Percentiles rank a stretch among this genome's conserved stretches.
Conservation (phyloP, 2,113 vertebrate genomes). For the Cyprinodon tularosa region DNA sequence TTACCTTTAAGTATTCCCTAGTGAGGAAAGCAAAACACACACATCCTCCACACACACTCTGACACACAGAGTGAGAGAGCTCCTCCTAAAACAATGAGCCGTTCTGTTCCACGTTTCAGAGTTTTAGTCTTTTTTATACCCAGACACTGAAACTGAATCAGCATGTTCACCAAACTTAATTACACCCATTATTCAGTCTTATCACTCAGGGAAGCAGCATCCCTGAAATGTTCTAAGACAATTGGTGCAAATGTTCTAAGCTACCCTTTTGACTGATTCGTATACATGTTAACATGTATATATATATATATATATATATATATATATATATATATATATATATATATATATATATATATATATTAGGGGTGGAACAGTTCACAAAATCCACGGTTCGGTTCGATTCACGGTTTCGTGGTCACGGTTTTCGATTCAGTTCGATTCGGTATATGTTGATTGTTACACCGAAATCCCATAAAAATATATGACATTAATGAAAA, state of each 20-base stretch:
- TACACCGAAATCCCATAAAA: too few species aligned
- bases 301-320: too few species aligned
- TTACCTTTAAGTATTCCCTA: constrained; percentile 58
- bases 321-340: too few species aligned
- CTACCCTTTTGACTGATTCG: too few species aligned
- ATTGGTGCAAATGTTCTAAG: background rate
- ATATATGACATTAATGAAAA: too few species aligned
- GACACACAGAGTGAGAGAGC: constrained; percentile 36
- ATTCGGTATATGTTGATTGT: too few species aligned
- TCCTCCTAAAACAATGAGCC: constrained; percentile 50
- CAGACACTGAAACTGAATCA: constrained; percentile 27
- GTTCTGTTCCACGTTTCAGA: constrained; percentile 40
- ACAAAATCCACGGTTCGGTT: too few species aligned
- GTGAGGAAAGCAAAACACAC: constrained; percentile 40
- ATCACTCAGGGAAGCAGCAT: constrained; percentile 35
- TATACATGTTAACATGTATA: too few species aligned
- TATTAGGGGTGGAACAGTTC: too few species aligned
- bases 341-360: too few species aligned
- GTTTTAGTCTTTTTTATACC: constrained; percentile 10
- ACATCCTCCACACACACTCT: constrained; percentile 13
- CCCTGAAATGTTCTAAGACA: background rate
- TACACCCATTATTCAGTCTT: constrained; percentile 29
- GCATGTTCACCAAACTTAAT: constrained; percentile 36
- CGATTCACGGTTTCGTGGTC: too few species aligned
- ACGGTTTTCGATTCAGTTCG: too few species aligned